These are phyloP conservation scores for Aphelenchoides avenae DNA, from an alignment of 1,140 invertebrate genomes.

Conservation along the genomic window DNA sequence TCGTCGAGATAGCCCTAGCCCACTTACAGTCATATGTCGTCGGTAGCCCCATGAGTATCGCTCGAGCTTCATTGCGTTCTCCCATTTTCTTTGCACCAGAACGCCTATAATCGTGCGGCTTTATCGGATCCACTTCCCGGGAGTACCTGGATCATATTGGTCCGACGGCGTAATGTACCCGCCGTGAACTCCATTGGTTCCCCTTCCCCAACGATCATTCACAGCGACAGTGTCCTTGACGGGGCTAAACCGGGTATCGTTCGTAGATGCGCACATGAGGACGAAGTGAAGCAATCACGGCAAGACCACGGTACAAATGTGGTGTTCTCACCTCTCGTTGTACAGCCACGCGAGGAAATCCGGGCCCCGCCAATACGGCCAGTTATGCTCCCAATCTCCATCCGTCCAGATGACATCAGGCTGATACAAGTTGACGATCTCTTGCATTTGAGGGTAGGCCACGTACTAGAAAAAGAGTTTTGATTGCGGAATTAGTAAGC, in stretches of 20 bases:
- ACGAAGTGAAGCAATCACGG: too few relatives aligned
- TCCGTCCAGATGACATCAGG: slow-evolving; percentile 92
- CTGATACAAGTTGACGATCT: slow-evolving; percentile 70
- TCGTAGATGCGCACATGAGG: not conserved
- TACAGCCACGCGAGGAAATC: slow-evolving; percentile 80
- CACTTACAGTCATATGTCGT: slow-evolving; percentile 63
- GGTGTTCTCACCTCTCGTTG: slow-evolving; percentile 84
- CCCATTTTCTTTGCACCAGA: slow-evolving; percentile 61
- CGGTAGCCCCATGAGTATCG: slow-evolving; percentile 80
- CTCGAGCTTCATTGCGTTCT: slow-evolving; percentile 76
- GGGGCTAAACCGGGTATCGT: slow-evolving; percentile 67
- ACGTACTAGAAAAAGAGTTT: slow-evolving; percentile 59
- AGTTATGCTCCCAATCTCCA: slow-evolving; percentile 65
- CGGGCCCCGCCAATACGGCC: slow-evolving; percentile 69
- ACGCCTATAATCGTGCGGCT: slow-evolving; percentile 58
- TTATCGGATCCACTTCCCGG: slow-evolving; percentile 3
- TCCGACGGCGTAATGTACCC: slow-evolving; percentile 75
- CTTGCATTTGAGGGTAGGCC: slow-evolving; percentile 63
- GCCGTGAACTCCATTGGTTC: slow-evolving; percentile 77
- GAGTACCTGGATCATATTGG: slow-evolving; percentile 83
- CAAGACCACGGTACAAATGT: too few relatives aligned
- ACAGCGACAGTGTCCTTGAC: slow-evolving; percentile 79
- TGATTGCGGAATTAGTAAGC: too few relatives aligned
- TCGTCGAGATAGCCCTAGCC: not conserved
- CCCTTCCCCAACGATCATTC: slow-evolving; percentile 79